Evolutionary conservation across 30 jellyfish, hydroid and myxozoan genomes (phyloP).

Genomic region (Turritopsis dohrnii): DNA sequence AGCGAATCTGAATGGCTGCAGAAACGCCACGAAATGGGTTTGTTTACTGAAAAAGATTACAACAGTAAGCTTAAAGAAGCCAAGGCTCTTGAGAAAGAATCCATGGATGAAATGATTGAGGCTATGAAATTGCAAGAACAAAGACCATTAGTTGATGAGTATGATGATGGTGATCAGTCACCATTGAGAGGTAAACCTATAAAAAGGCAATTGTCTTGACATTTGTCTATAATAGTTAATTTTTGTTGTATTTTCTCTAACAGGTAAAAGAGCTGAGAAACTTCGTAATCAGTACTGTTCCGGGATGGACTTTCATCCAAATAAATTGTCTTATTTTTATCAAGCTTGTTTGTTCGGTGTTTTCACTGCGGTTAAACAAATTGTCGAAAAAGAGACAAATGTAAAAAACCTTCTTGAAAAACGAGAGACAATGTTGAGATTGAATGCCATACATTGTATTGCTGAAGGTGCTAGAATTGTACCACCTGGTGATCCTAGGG

Average conservation of each 20-base stretch:
- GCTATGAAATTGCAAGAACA: background rate
- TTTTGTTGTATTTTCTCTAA: background rate
- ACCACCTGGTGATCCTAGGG: background rate
- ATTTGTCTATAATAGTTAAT: too few species aligned
- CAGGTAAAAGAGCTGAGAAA: background rate
- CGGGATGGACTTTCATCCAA: slow-evolving; percentile 21
- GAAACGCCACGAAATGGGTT: too few species aligned
- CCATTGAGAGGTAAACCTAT: slow-evolving; percentile 7
- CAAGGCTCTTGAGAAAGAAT: too few species aligned
- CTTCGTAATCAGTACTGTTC: background rate
- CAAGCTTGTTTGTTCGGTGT: background rate
- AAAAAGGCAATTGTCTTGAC: background rate
- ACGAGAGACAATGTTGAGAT: slow-evolving; percentile 8
- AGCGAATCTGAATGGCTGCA: too few species aligned
- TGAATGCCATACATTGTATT: background rate
- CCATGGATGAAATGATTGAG: background rate
- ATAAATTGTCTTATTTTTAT: background rate
- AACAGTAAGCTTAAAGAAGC: too few species aligned
- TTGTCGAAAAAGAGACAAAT: background rate
- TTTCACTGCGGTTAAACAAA: background rate
- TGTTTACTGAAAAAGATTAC: too few species aligned
- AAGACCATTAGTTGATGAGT: background rate
- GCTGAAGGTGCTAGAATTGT: slow-evolving; percentile 4
- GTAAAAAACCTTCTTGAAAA: background rate
- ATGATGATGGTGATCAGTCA: slow-evolving; percentile 10